A percentile compares a stretch with the other conserved stretches of the same genome.
Conservation (phyloP, 2,888 invertebrate genomes). For the Belgica antarctica region DNA sequence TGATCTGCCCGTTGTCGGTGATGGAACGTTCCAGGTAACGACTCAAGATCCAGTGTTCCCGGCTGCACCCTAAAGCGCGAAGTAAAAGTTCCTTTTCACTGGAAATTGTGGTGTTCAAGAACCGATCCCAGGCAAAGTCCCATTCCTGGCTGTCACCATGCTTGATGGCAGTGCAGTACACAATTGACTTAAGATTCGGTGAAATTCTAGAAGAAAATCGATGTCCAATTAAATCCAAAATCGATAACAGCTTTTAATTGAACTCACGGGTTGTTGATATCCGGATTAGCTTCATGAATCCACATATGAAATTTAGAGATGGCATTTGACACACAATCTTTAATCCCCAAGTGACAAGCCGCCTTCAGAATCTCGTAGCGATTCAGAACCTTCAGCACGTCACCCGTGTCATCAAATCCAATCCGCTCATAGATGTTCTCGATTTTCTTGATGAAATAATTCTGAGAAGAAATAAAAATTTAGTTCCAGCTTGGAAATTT, state of each 20-base stretch:
- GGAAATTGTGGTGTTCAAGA: constrained; percentile 71
- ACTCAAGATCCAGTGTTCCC: constrained; percentile 74
- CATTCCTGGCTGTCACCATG: constrained; percentile 82
- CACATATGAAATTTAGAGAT: constrained; percentile 71
- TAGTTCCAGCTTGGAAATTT: constrained; percentile 4
- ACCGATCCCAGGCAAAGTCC: constrained; percentile 84
- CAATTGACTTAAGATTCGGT: constrained; percentile 75
- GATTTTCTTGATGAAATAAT: constrained; percentile 66
- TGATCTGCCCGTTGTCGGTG: constrained; percentile 70
- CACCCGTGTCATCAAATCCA: constrained; percentile 66
- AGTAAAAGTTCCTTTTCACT: constrained; percentile 78
- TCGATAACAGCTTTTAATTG: neutral
- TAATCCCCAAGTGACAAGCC: constrained; percentile 73
- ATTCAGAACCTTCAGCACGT: constrained; percentile 69
- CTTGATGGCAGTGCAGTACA: constrained; percentile 83
- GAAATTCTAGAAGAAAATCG: constrained; percentile 63
- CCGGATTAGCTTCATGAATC: constrained; percentile 70
- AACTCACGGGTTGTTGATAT: constrained; percentile 70
- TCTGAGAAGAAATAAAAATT: constrained; percentile 56
- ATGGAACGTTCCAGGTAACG: constrained; percentile 71
- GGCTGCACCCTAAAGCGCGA: constrained; percentile 75
- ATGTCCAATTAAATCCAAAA: no score
- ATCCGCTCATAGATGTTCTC: constrained; percentile 66
- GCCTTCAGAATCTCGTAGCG: constrained; percentile 69
- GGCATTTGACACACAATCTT: constrained; percentile 72